These are phyloP conservation scores for Sebastes schlegelii DNA, from an alignment of 2,113 vertebrate species.

Conservation along the genomic window DNA sequence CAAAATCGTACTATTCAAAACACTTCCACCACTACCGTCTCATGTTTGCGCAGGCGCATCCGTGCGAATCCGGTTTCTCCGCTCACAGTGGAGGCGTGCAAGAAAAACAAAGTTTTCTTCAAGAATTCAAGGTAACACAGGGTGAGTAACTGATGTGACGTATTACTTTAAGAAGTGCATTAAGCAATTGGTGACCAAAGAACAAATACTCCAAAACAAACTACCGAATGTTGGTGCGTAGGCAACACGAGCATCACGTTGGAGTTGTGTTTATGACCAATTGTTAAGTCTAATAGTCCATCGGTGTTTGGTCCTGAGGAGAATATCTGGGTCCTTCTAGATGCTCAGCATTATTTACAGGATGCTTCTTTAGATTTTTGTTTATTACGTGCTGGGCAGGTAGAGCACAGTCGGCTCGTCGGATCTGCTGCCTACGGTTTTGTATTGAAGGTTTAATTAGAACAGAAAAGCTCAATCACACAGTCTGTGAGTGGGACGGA, in stretches of 20 bases:
- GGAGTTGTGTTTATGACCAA: background rate
- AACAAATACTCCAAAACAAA: no score
- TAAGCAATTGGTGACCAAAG: no score
- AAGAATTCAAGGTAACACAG: no score
- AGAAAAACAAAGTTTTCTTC: no score
- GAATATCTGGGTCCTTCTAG: background rate
- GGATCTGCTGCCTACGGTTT: slow-evolving; percentile 8
- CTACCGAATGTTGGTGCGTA: background rate
- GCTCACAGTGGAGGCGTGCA: no score
- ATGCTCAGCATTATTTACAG: slow-evolving; percentile 13
- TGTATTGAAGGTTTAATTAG: slow-evolving; percentile 48
- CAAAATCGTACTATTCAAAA: background rate
- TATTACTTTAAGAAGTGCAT: no score
- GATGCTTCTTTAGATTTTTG: background rate
- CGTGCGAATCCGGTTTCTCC: no score
- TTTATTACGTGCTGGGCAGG: background rate
- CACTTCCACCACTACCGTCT: background rate
- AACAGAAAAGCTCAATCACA: slow-evolving; percentile 20
- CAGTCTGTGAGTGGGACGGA: background rate
- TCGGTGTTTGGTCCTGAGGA: background rate
- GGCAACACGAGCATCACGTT: background rate
- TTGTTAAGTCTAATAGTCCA: background rate
- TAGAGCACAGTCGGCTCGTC: background rate
- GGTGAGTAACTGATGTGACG: no score
- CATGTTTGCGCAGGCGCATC: no score